A percentile compares a stretch with the other conserved stretches of the same genome.
Conservation (phyloP, 2,797 vertebrate species). For the Adrianichthys oophorus region DNA sequence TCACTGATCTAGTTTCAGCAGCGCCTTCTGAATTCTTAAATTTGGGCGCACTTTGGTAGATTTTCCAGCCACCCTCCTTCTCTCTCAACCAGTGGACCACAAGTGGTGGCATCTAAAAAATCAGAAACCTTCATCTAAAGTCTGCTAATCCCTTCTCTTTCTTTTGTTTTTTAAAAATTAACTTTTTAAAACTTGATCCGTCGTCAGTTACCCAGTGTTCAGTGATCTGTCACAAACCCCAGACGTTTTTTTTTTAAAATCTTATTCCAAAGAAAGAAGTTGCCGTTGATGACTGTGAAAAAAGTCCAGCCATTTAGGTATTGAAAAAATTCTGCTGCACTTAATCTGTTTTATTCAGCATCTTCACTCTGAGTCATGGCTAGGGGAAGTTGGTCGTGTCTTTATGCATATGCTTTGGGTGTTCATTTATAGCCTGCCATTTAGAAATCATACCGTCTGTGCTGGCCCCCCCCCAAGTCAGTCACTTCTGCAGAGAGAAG, state of each 20-base stretch:
- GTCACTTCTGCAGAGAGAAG: conserved; percentile 39
- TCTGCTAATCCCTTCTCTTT: no score
- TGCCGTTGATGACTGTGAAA: conserved; percentile 45
- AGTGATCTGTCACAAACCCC: background rate
- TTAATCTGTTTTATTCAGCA: conserved; percentile 44
- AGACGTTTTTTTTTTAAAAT: conserved; percentile 20
- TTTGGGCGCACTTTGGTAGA: no score
- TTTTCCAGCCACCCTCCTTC: no score
- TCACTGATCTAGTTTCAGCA: no score
- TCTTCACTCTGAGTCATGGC: conserved; percentile 67
- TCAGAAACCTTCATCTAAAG: no score
- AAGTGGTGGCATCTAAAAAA: no score
- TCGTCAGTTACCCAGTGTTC: no score
- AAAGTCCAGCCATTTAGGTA: conserved; percentile 55
- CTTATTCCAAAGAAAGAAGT: conserved; percentile 34
- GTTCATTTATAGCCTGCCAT: conserved; percentile 25
- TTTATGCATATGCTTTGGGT: conserved; percentile 31
- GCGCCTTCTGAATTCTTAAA: no score
- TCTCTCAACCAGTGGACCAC: no score
- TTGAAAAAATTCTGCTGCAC: conserved; percentile 48
- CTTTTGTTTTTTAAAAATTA: no score
- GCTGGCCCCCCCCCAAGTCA: conserved; percentile 51
- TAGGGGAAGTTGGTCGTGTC: conserved; percentile 52
- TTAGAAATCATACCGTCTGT: conserved; percentile 16
- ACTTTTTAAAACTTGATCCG: no score